Evolutionary conservation across 2,797 vertebrate species (phyloP), one percentile per base, ranked within the genome.

Genomic region (Lophius americanus): DNA sequence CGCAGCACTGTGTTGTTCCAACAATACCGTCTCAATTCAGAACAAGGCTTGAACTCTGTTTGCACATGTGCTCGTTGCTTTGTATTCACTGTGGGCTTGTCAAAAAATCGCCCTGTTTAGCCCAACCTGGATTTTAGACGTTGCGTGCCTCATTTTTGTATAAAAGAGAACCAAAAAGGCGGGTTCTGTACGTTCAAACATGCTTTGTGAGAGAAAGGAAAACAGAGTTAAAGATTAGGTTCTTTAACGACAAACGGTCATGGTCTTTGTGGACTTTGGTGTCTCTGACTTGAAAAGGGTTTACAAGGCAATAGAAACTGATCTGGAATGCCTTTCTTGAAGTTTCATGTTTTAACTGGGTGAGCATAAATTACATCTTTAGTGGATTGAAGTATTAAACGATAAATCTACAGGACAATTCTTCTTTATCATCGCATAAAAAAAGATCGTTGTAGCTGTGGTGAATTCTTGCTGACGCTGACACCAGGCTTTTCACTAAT

Each of bases 181-280:
- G 6, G 41, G 9, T 14, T 23, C 23, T 12, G 36, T 12, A 59
- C 64, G 36, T 51, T 53, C 35, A 52, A 43, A 46, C 23, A 53
- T 0, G 3, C 47, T 46, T 9, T 37, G 35, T 38, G n/a, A n/a
- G 32, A 11, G 14, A 41, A 23, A 37, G 2, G n/a, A 56, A 38
- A 51, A 32, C n/a, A 1, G 72, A 57, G 86, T 88, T 88, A 88
- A 89, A 83, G 71, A 88, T 89, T 86, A 81, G 9, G 42, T 64
- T 55, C 39, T 41, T 53, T 4, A 12, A 3, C 0, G 10, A 39
- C 60, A 44, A 48, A 42, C 54, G 14, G 0, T 49, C 35, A 3
- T 48, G 62, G 14, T 63, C 51, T 49, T 42, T 68, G 59, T 81
- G 86, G 82, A 91, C 87, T 89, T 88, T 89, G 83, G 56, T 70